Percentiles rank a stretch among this genome's conserved stretches.
Evolutionary conservation across 2,797 vertebrate species (phyloP).

Genomic region (Octomys mimax): DNA sequence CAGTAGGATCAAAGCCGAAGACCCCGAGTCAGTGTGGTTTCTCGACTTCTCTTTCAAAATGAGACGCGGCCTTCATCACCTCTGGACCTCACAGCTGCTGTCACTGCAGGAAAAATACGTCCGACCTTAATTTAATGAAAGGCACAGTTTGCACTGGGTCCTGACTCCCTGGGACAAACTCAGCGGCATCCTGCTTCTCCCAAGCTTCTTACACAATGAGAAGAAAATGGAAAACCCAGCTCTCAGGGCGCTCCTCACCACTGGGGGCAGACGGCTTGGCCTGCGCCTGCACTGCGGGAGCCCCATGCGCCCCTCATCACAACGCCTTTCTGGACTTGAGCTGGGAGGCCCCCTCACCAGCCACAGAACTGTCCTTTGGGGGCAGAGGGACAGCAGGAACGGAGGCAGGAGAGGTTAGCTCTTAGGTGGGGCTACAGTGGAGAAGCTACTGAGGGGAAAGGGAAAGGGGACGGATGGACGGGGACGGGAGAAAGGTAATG

Average conservation of each 20-base stretch:
- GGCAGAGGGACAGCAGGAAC: not conserved
- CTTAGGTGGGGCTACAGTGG: conserved; percentile 49
- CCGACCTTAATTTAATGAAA: not conserved
- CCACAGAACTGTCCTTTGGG: not conserved
- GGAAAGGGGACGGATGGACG: rapidly evolving
- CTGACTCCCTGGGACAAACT: not conserved
- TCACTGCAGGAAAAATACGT: not conserved
- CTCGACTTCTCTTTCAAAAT: not conserved
- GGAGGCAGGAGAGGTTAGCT: not conserved
- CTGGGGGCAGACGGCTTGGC: not conserved
- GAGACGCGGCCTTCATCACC: not conserved
- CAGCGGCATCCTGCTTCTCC: not conserved
- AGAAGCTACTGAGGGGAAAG: conserved; percentile 7
- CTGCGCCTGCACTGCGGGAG: not conserved
- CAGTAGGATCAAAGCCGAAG: conserved; percentile 35
- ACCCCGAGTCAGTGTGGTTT: not conserved
- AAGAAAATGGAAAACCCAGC: not conserved
- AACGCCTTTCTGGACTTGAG: not conserved
- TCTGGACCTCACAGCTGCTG: not conserved
- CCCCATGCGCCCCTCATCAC: not conserved
- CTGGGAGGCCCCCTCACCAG: not conserved
- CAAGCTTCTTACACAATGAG: not conserved
- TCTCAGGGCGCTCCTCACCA: not conserved
- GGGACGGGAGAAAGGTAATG: not conserved
- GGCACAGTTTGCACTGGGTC: not conserved